Evolutionary conservation across 2,888 invertebrate genomes (phyloP).

Genomic region (Eupithecia subfuscata): DNA sequence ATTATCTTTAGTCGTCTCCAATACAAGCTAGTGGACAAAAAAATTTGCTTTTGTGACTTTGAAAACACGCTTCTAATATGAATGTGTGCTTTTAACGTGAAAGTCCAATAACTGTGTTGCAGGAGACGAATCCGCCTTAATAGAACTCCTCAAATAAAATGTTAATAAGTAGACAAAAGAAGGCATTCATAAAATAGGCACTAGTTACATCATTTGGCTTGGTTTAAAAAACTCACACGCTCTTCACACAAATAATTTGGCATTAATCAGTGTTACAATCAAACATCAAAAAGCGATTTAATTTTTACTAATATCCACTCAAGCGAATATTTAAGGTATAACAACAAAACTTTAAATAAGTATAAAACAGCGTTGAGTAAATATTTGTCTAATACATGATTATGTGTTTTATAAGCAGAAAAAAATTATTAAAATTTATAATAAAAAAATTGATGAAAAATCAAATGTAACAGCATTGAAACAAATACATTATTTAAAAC

Average conservation of each 20-base stretch:
- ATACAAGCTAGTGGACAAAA: neutral
- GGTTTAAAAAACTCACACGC: neutral
- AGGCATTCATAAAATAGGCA: too few species aligned
- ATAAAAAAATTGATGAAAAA: neutral
- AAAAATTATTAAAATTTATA: neutral
- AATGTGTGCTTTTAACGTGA: neutral
- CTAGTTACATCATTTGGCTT: too few species aligned
- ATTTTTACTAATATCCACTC: neutral
- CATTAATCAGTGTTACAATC: neutral
- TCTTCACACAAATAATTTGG: neutral
- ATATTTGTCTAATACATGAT: neutral
- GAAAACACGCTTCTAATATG: neutral
- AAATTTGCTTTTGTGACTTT: neutral
- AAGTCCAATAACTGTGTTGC: too few species aligned
- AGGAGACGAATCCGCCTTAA: neutral
- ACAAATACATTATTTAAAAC: neutral
- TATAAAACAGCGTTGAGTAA: neutral
- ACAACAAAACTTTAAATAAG: neutral
- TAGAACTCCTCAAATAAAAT: too few species aligned
- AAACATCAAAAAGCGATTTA: neutral
- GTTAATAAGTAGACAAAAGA: too few species aligned
- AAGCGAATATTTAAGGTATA: neutral
- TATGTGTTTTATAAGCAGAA: neutral
- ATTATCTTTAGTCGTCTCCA: too few species aligned
- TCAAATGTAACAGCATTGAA: neutral